Evolutionary conservation across 2,888 invertebrate genomes (phyloP), one percentile per base, ranked within the genome.

Genomic region (Sclerodermus sp.): DNA sequence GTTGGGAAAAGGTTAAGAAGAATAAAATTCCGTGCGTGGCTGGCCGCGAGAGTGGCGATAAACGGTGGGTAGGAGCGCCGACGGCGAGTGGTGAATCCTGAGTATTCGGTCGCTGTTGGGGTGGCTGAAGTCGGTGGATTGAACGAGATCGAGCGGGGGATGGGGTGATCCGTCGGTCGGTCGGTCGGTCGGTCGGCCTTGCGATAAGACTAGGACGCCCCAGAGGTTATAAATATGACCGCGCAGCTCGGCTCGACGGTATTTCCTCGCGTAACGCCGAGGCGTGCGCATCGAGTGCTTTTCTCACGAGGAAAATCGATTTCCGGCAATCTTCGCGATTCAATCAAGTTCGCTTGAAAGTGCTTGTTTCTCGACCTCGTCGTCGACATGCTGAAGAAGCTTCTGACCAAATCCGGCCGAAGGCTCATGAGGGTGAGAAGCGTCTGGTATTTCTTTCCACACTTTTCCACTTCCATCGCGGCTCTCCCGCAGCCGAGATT

Each of bases 171-270:
- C 46, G n/a, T n/a, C 42, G 51, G 45, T 45, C 38, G 45, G 45
- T 48, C 42, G 60, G 18, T 45, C 39, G 59, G 53, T 55, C 47
- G 45, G 44, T 4, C 12, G 34, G 34, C 34, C 34, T 34, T 34
- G 30, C 49, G 55, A 55, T 53, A 49, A 55, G 51, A 47, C 30
- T 40, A 18, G 47, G 49, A 51, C 31, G 60, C 51, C 56, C 60
- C 58, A 58, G 64, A 71, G 66, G 63, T 71, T 67, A 75, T 74
- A 75, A 73, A 71, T 75, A 68, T 69, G 62, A 60, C 53, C 51
- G 64, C 60, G 57, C 54, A 47, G 54, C 53, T 51, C 53, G 57
- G 53, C 57, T 55, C 61, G 66, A 60, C 69, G 71, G 72, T 71
- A 74, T 68, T 72, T 65, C 63, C 65, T 69, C 68, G 66, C 61